Evolutionary conservation across 1,140 invertebrate genomes (phyloP).

Genomic region (Drosophila rufa): DNA sequence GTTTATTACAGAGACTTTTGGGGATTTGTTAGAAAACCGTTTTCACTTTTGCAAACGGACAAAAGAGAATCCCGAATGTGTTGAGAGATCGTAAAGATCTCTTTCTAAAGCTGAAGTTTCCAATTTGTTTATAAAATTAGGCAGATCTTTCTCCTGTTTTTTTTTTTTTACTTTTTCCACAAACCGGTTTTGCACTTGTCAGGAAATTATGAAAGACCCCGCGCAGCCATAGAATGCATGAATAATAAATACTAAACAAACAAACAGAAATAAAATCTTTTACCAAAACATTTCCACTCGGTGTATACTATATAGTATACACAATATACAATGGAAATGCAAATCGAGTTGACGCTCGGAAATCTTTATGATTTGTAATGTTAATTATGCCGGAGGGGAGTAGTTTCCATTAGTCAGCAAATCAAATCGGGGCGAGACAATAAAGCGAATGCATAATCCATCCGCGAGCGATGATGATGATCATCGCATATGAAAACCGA

Average conservation of each 20-base stretch:
- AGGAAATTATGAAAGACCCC: conserved; percentile 68
- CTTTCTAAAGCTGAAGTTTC: conserved; percentile 6
- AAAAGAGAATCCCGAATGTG: conserved; percentile 35
- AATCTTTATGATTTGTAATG: conserved; percentile 80
- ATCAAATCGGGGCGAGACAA: conserved; percentile 51
- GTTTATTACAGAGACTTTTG: conserved; percentile 28
- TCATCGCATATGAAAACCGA: conserved; percentile 54
- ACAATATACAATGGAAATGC: conserved; percentile 52
- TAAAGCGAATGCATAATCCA: conserved; percentile 60
- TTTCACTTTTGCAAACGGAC: conserved; percentile 76
- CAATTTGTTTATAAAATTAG: conserved; percentile 60
- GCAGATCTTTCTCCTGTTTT: conserved; percentile 5
- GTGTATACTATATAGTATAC: background rate
- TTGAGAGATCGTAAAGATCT: conserved; percentile 47
- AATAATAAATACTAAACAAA: conserved; percentile 60
- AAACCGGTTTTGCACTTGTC: conserved; percentile 69
- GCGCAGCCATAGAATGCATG: conserved; percentile 62
- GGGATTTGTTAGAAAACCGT: conserved; percentile 44
- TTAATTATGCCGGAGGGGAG: conserved; percentile 60
- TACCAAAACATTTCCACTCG: conserved; percentile 25
- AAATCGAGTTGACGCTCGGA: conserved; percentile 55
- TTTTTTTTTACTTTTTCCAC: conserved; percentile 26
- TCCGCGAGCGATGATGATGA: conserved; percentile 1
- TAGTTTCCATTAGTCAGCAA: conserved; percentile 68
- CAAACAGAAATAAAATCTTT: conserved; percentile 50